These are phyloP conservation scores for Neodiprion lecontei DNA, from an alignment of 1,140 invertebrate species.

Conservation along the genomic window DNA sequence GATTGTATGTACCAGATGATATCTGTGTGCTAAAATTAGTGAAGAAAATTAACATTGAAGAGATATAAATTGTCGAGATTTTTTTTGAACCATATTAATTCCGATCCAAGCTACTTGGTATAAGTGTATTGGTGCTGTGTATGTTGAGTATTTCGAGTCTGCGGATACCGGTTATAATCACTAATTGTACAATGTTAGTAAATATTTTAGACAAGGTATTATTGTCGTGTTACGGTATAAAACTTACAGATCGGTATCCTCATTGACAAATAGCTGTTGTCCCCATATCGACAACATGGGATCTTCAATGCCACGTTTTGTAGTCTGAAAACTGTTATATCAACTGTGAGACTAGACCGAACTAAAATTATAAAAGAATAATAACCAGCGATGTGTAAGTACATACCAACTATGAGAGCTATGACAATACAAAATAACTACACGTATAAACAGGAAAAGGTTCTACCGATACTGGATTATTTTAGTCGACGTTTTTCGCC, in stretches of 20 bases:
- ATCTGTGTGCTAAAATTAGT: too few relatives aligned
- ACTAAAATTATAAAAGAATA: constrained; percentile 8
- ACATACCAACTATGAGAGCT: not conserved
- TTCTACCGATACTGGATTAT: constrained; percentile 5
- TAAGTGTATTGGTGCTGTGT: constrained; percentile 2
- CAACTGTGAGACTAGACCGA: constrained; percentile 11
- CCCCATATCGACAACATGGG: constrained; percentile 97
- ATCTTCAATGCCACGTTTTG: constrained; percentile 95
- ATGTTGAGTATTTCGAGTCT: not conserved
- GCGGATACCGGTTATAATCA: not conserved
- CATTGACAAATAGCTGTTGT: constrained; percentile 95
- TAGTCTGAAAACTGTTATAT: constrained; percentile 87
- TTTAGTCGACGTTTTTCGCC: not conserved
- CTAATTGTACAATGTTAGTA: not conserved
- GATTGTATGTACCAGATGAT: too few relatives aligned
- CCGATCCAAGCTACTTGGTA: not conserved
- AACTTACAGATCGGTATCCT: constrained; percentile 95
- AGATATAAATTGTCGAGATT: too few relatives aligned
- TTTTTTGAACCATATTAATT: too few relatives aligned
- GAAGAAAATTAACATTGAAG: too few relatives aligned
- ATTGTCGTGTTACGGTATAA: constrained; percentile 33
- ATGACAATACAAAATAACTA: constrained; percentile 1
- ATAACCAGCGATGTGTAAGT: not conserved
- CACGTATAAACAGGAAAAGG: constrained; percentile 1
- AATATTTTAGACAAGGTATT: too few relatives aligned